phyloP scores from a whole-genome alignment of 2,797 vertebrate genomes.

The Falco peregrinus region DNA sequence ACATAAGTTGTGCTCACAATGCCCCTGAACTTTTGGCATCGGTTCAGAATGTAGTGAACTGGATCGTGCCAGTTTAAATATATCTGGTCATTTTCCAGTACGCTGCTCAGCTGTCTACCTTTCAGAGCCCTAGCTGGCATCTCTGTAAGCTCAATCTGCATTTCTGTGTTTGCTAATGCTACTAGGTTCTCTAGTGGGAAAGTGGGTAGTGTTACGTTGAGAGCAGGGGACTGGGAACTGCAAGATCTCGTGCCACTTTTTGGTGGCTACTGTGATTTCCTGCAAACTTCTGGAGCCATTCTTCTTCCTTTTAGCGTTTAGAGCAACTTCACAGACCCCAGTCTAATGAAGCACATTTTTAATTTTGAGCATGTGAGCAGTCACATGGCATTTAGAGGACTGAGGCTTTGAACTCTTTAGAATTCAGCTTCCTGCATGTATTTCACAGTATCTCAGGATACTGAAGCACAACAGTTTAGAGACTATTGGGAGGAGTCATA shows the following conservation, averaged over 20 bases:
- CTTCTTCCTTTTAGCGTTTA: not conserved
- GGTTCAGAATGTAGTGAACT: conserved; percentile 37
- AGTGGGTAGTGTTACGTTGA: not conserved
- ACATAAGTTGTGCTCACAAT: conserved; percentile 10
- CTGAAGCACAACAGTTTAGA: not conserved
- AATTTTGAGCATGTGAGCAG: not conserved
- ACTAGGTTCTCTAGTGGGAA: not conserved
- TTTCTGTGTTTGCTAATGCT: conserved; percentile 30
- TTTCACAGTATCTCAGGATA: not conserved
- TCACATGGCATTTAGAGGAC: not conserved
- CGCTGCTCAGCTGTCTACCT: conserved; percentile 59
- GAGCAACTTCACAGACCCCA: not conserved
- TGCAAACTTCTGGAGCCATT: not conserved
- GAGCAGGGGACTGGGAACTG: not conserved
- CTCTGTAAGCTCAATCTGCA: conserved; percentile 19
- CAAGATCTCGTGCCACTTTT: not conserved
- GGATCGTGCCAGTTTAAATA: conserved; percentile 56
- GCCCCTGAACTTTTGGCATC: conserved; percentile 47
- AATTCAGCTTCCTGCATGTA: not conserved
- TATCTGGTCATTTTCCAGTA: conserved; percentile 60
- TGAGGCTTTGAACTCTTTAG: not conserved
- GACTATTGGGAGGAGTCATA: not conserved
- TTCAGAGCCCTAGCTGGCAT: conserved; percentile 47
- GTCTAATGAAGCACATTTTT: not conserved
- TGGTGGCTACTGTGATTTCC: not conserved